Evolutionary conservation across 2,888 invertebrate genomes (phyloP).

Genomic region (Erebia aethiops): DNA sequence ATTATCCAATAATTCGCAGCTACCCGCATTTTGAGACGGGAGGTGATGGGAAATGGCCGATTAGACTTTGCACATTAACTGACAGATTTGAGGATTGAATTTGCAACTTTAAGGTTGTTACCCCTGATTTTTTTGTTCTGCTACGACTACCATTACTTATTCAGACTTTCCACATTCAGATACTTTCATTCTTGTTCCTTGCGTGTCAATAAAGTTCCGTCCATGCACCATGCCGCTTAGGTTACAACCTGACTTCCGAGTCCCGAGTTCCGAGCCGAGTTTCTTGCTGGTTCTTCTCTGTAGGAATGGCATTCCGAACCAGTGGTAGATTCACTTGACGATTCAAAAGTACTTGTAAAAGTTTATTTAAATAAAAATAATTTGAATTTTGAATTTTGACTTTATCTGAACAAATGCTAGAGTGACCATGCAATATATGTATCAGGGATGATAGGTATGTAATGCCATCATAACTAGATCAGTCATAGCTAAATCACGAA

Average conservation of each 20-base stretch:
- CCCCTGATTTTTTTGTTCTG: background rate
- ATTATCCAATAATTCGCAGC: slow-evolving; percentile 40
- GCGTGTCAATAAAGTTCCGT: background rate
- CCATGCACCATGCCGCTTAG: background rate
- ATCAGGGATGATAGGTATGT: no score
- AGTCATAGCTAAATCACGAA: background rate
- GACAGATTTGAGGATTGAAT: background rate
- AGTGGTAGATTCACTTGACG: no score
- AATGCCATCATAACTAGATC: no score
- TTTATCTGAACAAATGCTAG: no score
- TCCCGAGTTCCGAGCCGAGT: no score
- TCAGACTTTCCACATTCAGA: background rate
- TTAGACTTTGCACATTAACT: slow-evolving; percentile 26
- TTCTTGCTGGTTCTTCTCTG: no score
- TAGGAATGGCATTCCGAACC: no score
- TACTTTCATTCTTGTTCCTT: background rate
- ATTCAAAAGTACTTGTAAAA: no score
- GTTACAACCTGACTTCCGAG: background rate
- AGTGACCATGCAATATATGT: no score
- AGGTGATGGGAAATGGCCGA: slow-evolving; percentile 35
- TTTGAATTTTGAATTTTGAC: no score
- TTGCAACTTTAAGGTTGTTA: background rate
- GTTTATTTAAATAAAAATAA: no score
- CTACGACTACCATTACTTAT: background rate
- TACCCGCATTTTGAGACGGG: slow-evolving; percentile 37